Evolutionary conservation across 1,140 invertebrate species (phyloP), one percentile per base, ranked within the genome.

Genomic region (Zaprionus inermis): DNA sequence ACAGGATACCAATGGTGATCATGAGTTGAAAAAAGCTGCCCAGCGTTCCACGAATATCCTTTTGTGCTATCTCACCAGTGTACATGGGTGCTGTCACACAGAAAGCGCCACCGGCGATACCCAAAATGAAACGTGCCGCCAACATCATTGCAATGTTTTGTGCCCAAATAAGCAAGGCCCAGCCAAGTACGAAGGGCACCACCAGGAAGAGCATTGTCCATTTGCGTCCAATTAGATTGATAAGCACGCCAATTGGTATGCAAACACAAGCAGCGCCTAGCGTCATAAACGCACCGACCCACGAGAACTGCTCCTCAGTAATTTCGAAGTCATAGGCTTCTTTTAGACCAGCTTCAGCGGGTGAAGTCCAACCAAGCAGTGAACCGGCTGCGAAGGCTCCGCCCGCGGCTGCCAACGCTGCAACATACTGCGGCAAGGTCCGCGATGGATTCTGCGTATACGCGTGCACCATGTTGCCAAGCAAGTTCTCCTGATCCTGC

Each of bases 61-160:
- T 95, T 74, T 97, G 96, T 0, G 96, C 95, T 36, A 97, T 96
- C 93, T 98, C 97, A 22, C 95, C 95, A 0, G 96, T 96, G 82
- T 97, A 98, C 57, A 97, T 94, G 0, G 97, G 96, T 0, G 95
- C 96, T 1, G 95, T 95, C 1, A 96, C 95, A 68, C 96, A 96
- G 73, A 96, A 96, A 1, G 96, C 95, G 46, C 97, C 97, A 49
- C 94, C 94, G 11, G 95, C 94, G 3, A 96, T 76, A 72, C 96
- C 96, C 3, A 95, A 95, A 3, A 97, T 94, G 64, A 97, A 95
- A 59, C 97, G 94, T 2, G 96, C 96, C 0, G 94, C 92, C 66
- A 95, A 95, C 18, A 96, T 94, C 94, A 96, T 95, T 2, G 91
- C 92, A 1, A 96, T 93, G 61, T 94, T 94, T 12, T 94, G 80